These are phyloP conservation scores for Hemichromis elongatus DNA, from an alignment of 2,113 vertebrate species.

Conservation along the genomic window DNA sequence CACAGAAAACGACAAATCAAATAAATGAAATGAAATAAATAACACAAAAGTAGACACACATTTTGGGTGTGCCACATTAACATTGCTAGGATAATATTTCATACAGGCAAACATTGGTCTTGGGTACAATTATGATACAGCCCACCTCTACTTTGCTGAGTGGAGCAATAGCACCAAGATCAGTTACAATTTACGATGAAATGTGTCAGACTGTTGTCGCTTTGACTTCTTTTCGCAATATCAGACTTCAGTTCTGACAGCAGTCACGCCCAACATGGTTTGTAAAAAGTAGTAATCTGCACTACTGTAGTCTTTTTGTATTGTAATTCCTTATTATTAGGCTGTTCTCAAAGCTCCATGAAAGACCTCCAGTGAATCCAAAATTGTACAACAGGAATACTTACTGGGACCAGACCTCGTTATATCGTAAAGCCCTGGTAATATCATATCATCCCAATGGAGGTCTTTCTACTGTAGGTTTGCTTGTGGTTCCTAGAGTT, in stretches of 20 bases:
- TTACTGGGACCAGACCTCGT: background rate
- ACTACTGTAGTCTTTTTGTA: background rate
- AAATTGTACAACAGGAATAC: background rate
- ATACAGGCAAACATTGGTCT: background rate
- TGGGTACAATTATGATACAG: background rate
- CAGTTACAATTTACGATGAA: too few species aligned
- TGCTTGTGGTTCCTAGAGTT: background rate
- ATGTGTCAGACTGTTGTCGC: background rate
- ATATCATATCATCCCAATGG: background rate
- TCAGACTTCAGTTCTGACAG: background rate
- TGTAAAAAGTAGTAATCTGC: background rate
- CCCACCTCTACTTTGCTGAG: background rate
- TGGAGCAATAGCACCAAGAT: background rate
- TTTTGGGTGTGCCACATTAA: too few species aligned
- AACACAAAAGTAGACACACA: too few species aligned
- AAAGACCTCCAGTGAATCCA: background rate
- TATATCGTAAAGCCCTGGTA: background rate
- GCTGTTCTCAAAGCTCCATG: background rate
- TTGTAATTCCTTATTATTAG: background rate
- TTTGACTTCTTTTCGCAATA: background rate
- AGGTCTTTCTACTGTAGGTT: background rate
- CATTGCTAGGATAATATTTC: background rate
- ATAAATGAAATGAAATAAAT: too few species aligned
- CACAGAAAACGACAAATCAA: too few species aligned
- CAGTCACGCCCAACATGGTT: background rate